Conservation (phyloP, 2,888 invertebrate species). For the Macrophya alboannulata region DNA sequence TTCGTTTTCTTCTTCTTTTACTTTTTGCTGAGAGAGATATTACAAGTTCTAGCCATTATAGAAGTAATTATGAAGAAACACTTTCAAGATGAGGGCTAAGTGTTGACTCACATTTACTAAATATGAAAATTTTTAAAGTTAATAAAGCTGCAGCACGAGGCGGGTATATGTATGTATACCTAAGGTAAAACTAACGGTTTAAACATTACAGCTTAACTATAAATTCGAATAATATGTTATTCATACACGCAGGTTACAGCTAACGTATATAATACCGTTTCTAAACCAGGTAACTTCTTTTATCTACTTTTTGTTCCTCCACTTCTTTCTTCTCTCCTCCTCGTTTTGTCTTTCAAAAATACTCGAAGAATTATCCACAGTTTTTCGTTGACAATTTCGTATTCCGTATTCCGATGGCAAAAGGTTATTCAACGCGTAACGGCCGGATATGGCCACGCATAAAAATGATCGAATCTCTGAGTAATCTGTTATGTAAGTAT, state of each 20-base stretch:
- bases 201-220: slow-evolving; percentile 9
- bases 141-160: neutral
- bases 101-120: slow-evolving; percentile 27
- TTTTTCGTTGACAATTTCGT: neutral
- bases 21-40: neutral
- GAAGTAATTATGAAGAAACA: neutral
- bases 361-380: neutral
- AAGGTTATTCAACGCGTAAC: slow-evolving; percentile 35
- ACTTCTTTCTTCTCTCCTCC: neutral
- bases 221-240: slow-evolving; percentile 1
- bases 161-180: neutral
- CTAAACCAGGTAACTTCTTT: neutral
- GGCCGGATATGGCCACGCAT: slow-evolving; percentile 27
- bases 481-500: neutral
- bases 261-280: slow-evolving; percentile 28
- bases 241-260: neutral
- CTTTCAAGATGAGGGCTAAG: slow-evolving; percentile 3
- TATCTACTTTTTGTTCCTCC: slow-evolving; percentile 51
- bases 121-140: slow-evolving; percentile 18
- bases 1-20: neutral
- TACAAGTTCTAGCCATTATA: neutral
- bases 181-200: slow-evolving; percentile 22
- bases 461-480: slow-evolving; percentile 8
- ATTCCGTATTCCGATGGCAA: neutral
- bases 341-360: neutral